A percentile compares a stretch with the other conserved stretches of the same genome.
phyloP scores from a whole-genome alignment of 2,888 invertebrate species.

The Disparrhopalites patrizii region DNA sequence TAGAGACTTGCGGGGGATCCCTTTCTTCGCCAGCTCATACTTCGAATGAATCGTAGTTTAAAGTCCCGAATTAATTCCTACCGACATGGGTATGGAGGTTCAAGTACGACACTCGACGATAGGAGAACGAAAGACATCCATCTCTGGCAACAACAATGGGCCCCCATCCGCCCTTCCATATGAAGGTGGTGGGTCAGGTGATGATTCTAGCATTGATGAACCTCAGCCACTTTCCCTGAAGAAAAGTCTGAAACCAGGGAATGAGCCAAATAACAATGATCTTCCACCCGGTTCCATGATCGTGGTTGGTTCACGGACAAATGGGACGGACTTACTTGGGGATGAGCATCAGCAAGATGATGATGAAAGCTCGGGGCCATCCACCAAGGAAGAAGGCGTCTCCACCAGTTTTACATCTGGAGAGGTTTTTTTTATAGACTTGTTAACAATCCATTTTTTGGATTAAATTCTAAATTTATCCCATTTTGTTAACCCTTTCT shows the following conservation, averaged over 20 bases:
- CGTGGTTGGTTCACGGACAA: conserved; percentile 31
- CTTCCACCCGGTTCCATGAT: conserved; percentile 29
- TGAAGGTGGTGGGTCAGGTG: conserved; percentile 19
- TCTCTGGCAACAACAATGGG: conserved; percentile 2
- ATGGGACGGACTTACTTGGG: conserved; percentile 7
- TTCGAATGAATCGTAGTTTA: background rate
- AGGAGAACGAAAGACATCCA: conserved; percentile 10
- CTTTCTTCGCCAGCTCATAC: no score
- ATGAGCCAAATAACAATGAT: conserved; percentile 39
- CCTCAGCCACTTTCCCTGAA: conserved; percentile 41
- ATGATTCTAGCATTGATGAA: conserved; percentile 44
- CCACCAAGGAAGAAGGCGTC: conserved; percentile 40
- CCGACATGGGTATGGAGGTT: conserved; percentile 35
- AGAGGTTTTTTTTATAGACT: conserved; percentile 36
- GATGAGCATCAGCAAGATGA: conserved; percentile 37
- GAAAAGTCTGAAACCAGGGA: conserved; percentile 37
- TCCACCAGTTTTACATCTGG: conserved; percentile 45
- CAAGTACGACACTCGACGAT: conserved; percentile 31
- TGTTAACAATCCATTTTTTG: no score
- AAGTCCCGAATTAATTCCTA: background rate
- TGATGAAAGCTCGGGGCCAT: conserved; percentile 40
- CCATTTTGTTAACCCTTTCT: conserved; percentile 1
- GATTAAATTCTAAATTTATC: background rate
- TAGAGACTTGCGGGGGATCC: no score
- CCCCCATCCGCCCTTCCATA: conserved; percentile 2